Base-by-base conservation (phyloP, 2,113 vertebrate genomes). In the Phalacrocorax pelagicus region DNA sequence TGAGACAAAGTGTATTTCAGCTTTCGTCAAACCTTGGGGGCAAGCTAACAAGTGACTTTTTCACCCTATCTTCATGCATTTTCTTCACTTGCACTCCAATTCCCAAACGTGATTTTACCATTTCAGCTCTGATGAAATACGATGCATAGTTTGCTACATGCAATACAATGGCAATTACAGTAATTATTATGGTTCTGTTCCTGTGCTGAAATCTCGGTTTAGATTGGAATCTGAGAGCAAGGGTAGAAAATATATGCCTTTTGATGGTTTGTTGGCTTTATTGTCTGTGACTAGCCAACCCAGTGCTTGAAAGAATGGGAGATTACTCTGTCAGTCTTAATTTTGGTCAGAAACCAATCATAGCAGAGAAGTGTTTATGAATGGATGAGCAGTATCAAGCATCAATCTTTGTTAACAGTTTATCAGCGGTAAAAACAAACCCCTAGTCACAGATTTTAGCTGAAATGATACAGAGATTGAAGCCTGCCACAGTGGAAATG, bases 381-480 rank as follows among this genome's bases (percentile, higher is more conserved):
- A 90, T 95, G 86, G 66, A 88, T 93, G 69, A 91, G 57, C 90
- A 93, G 34, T 32, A 87, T 29, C 67, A 58, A 71, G 23, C 59
- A 96, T 96, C 89, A 89, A 17, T 95, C 94, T 92, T 73, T 94
- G 84, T 96, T 92, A 97, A 57, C 34, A 80, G 89, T 74, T 93
- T 90, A 73, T 89, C 91, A 88, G 61, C 49, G 32, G 49, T 71
- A 73, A 72, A 97, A 96, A 55, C n/a, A 92, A 90, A 49, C 57
- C 36, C 36, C 20, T 21, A 15, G 29, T 89, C 49, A 90, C 7
- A 55, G 93, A 95, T 91, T 97, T 69, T 85, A 90, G 46, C 71
- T 94, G 70, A 95, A 97, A 96, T 94, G 85, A 82, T 66, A 67
- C 30, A 94, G 88, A 78, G 85, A 75, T 78, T 93, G 72, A 95